Percentiles rank a stretch among this genome's conserved stretches.
Evolutionary conservation across 2,888 invertebrate genomes (phyloP).

Genomic region (Eilema caniola): DNA sequence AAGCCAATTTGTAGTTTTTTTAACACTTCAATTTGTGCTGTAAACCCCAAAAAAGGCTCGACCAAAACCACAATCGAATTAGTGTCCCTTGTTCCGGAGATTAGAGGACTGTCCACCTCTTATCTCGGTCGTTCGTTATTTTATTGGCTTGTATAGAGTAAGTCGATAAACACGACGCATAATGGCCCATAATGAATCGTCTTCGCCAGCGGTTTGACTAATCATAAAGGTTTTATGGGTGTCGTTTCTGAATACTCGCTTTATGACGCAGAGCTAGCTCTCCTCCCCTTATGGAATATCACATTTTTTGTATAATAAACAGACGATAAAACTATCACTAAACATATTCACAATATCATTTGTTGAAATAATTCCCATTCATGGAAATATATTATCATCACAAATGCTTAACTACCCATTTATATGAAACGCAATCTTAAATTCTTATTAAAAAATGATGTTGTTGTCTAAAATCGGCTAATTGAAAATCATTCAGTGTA

Average conservation of each 20-base stretch:
- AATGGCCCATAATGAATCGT: constrained; percentile 87
- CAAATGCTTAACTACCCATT: background rate
- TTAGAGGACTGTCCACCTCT: constrained; percentile 85
- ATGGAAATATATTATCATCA: background rate
- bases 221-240: constrained; percentile 86
- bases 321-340: constrained; percentile 60
- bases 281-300: constrained; percentile 50
- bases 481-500: constrained; percentile 33
- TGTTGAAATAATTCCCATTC: background rate
- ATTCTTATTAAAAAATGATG: constrained; percentile 8
- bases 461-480: constrained; percentile 34
- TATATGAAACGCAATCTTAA: background rate
- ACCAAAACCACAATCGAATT: constrained; percentile 87
- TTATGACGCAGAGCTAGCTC: constrained; percentile 67
- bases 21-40: constrained; percentile 86
- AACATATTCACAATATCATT: constrained; percentile 35
- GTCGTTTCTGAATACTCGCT: constrained; percentile 75
- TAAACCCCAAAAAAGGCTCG: constrained; percentile 84
- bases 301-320: constrained; percentile 70
- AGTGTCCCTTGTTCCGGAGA: constrained; percentile 87
- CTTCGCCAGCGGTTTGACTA: constrained; percentile 82
- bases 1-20: constrained; percentile 87
- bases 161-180: constrained; percentile 86
- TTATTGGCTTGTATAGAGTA: constrained; percentile 86
- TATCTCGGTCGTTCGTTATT: constrained; percentile 87